Base-by-base conservation (phyloP, 2,797 vertebrate species). In the Acrocephalus scirpaceus region DNA sequence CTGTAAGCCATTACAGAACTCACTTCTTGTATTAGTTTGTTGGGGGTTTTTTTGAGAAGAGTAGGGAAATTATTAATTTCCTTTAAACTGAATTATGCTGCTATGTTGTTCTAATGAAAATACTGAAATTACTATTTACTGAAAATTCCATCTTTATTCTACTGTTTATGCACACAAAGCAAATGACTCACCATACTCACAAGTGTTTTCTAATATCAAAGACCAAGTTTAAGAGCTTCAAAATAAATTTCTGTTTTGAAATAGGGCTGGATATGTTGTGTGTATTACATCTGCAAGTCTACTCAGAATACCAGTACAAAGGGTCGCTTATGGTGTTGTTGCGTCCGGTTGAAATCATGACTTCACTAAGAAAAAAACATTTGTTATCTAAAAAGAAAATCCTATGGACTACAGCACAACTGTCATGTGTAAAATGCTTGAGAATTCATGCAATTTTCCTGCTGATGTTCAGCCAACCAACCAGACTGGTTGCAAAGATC, bases 111-210 rank as follows among this genome's bases (percentile, higher is more conserved):
- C 4, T 47, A 75, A 72, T 44, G 61, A 91, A 91, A 85, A 57
- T 86, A 67, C 25, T 73, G 22, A 67, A 86, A 87, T 77, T 51
- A 77, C n/a, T 95, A 90, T 93, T 60, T 93, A 82, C 62, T 15
- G 50, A 78, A 82, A 91, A 75, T 88, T 12, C 4, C 8, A 2
- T 86, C 23, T 67, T 64, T 45, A 44, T 56, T 72, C 34, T 86
- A 7, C 23, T 75, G 3, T 48, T 38, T 29, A 66, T 27, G 32
- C 7, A 17, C 47, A 48, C 5, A 75, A 82, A 78, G 12, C 13
- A 87, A 75, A 89, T 42, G 2, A 53, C 48, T 42, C 23, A 57
- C 14, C 9, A 36, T 77, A 51, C 9, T 83, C 27, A 53, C 9
- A 51, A 76, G 3, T 51, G 3, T 38, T 83, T 76, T 75, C 13